phyloP scores from a whole-genome alignment of 2,888 invertebrate genomes.

The Drosophila setosimentum region DNA sequence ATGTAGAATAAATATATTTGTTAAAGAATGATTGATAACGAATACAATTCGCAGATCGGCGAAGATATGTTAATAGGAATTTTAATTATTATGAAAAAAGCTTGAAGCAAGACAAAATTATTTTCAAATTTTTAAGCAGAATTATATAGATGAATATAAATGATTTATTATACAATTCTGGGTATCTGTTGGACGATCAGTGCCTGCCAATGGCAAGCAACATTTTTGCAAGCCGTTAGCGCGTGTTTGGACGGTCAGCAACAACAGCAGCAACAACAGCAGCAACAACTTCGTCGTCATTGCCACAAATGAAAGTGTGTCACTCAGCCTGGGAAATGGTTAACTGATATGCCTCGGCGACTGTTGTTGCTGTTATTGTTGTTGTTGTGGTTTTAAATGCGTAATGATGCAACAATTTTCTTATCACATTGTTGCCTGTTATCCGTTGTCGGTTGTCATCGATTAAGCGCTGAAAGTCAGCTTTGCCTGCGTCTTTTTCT shows the following conservation, averaged over 20 bases:
- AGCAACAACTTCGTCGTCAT: slow-evolving; percentile 12
- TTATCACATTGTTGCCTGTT: slow-evolving; percentile 60
- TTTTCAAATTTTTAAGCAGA: neutral
- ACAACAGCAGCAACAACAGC: slow-evolving; percentile 28
- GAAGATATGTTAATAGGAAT: neutral
- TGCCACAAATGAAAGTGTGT: slow-evolving; percentile 72
- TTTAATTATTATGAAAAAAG: no score
- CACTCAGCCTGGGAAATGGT: slow-evolving; percentile 77
- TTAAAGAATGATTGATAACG: neutral
- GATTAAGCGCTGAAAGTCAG: slow-evolving; percentile 36
- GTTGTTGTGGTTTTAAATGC: slow-evolving; percentile 51
- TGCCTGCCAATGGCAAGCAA: neutral
- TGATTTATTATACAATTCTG: neutral
- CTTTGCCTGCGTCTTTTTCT: slow-evolving; percentile 1
- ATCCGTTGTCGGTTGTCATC: slow-evolving; percentile 37
- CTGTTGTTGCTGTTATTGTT: slow-evolving; percentile 14
- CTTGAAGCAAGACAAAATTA: no score
- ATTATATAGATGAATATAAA: neutral
- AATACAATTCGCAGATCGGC: neutral
- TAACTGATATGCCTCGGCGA: slow-evolving; percentile 52
- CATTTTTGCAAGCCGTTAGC: slow-evolving; percentile 53
- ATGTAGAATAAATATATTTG: neutral
- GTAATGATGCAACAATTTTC: slow-evolving; percentile 79
- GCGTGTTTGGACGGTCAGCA: slow-evolving; percentile 58
- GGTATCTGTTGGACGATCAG: neutral